Percentiles rank a stretch among this genome's conserved stretches.
Conservation (phyloP, 2,113 vertebrate species). For the Centropus unirufus region DNA sequence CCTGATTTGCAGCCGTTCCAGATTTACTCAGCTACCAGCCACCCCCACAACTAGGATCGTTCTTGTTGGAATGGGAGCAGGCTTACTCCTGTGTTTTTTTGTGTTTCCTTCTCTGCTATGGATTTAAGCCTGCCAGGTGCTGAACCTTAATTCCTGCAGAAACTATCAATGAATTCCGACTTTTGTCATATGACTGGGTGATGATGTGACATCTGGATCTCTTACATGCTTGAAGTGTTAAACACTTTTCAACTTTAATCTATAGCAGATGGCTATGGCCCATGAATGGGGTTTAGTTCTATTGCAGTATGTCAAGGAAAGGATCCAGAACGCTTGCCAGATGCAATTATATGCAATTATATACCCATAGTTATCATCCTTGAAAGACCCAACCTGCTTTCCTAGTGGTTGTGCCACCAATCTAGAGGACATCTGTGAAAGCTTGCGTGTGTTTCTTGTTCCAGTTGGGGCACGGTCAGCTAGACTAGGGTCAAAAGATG, state of each 20-base stretch:
- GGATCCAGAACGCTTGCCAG: not conserved
- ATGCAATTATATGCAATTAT: not conserved
- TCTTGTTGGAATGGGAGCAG: conserved; percentile 10
- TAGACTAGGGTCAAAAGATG: not conserved
- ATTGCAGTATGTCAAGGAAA: not conserved
- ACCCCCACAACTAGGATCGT: not conserved
- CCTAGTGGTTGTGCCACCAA: not conserved
- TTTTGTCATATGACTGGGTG: not conserved
- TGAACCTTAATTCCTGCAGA: conserved; percentile 19
- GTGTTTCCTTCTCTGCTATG: not conserved
- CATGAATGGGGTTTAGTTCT: not conserved
- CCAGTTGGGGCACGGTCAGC: not conserved
- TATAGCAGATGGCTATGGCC: not conserved
- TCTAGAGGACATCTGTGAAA: not conserved
- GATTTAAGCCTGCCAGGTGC: not conserved
- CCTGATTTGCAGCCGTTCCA: conserved; percentile 29
- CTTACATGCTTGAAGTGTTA: not conserved
- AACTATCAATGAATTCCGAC: conserved; percentile 11
- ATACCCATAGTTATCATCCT: not conserved
- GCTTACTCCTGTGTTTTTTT: not conserved
- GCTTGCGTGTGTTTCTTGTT: not conserved
- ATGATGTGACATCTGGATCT: not conserved
- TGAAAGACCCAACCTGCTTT: not conserved
- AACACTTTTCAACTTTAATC: not conserved
- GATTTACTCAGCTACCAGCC: conserved; percentile 58